Evolutionary conservation across 1,140 invertebrate species (phyloP).

Genomic region (Lethocerus indicus): DNA sequence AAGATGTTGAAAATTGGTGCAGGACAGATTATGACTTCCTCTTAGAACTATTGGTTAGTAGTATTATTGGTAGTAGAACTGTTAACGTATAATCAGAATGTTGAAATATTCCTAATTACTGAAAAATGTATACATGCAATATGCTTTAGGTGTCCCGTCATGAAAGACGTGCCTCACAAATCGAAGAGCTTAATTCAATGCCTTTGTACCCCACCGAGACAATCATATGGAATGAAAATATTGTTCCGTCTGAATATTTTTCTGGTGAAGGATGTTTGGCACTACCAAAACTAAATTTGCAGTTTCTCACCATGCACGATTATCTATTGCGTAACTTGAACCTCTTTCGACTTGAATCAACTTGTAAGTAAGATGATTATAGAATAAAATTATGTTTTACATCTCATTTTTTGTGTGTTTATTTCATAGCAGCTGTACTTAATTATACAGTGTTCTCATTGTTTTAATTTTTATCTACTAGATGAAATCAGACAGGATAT

Average conservation of each 20-base stretch:
- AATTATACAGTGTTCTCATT: no score
- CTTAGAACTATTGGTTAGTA: conserved; percentile 61
- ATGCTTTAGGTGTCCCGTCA: conserved; percentile 62
- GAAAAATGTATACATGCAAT: neutral
- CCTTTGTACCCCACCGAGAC: conserved; percentile 96
- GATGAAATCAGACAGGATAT: conserved; percentile 98
- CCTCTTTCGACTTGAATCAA: conserved; percentile 93
- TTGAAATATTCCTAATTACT: neutral
- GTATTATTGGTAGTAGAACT: no score
- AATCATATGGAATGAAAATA: conserved; percentile 98
- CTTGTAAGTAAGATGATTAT: no score
- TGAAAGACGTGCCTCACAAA: conserved; percentile 75
- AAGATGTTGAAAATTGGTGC: conserved; percentile 49
- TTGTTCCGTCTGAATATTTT: conserved; percentile 95
- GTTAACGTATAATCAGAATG: conserved; percentile 22
- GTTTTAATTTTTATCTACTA: no score
- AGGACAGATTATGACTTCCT: conserved; percentile 64
- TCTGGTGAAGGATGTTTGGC: conserved; percentile 89
- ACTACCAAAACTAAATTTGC: conserved; percentile 92
- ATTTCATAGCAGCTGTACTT: no score
- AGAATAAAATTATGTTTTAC: no score
- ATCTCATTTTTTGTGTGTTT: no score
- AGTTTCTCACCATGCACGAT: conserved; percentile 96
- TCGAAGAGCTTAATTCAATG: conserved; percentile 94
- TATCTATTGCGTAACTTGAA: conserved; percentile 96